A percentile compares a stretch with the other conserved stretches of the same genome.
These are phyloP conservation scores for Pyrocoelia pectoralis DNA, from an alignment of 2,888 invertebrate genomes.

Conservation along the genomic window DNA sequence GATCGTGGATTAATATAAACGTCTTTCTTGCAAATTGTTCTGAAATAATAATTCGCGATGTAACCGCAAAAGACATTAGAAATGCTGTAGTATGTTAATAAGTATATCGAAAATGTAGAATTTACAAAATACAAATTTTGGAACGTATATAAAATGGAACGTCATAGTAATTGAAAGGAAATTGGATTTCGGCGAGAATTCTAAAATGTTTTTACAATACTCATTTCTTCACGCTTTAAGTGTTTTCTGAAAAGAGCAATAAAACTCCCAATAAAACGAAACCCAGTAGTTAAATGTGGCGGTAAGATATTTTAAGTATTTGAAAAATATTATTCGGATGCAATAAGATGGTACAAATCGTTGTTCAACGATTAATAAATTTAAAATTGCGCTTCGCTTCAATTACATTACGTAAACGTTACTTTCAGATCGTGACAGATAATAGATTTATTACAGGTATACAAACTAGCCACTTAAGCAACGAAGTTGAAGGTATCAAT, in stretches of 20 bases:
- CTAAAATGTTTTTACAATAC: no score
- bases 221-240: background rate
- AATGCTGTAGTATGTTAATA: no score
- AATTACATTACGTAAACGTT: conserved; percentile 1
- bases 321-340: no score
- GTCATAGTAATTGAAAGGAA: background rate
- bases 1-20: no score
- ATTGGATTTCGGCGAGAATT: no score
- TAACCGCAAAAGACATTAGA: no score
- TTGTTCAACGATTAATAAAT: no score
- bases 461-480: conserved; percentile 1
- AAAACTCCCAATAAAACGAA: conserved; percentile 2
- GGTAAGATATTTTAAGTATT: background rate
- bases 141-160: background rate
- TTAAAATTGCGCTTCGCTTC: background rate
- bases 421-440: conserved; percentile 9
- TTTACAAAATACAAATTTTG: background rate
- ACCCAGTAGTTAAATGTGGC: background rate
- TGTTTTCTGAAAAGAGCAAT: background rate
- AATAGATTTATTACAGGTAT: background rate
- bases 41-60: no score
- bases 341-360: no score
- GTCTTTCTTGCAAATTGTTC: no score
- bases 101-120: no score
- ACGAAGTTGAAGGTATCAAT: background rate